Percentiles rank a stretch among this genome's conserved stretches.
Evolutionary conservation across 2,797 vertebrate genomes (phyloP).

Genomic region (Cephalopachus bancanus): DNA sequence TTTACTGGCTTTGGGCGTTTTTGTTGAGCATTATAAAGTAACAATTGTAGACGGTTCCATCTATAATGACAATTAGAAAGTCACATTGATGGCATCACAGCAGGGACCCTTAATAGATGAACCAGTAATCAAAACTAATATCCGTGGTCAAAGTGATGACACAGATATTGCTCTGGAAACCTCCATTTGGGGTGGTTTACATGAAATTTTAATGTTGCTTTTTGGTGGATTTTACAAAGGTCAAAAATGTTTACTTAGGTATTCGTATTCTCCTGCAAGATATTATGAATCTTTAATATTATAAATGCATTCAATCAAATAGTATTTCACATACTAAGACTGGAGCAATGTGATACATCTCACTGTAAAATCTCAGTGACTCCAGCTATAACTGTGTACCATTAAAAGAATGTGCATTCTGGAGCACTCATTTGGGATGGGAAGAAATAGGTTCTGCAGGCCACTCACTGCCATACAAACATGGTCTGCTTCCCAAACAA

Average conservation of each 20-base stretch:
- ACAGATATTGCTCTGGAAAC: neutral
- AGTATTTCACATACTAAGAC: neutral
- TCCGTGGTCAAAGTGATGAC: rapidly evolving
- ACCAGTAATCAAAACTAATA: neutral
- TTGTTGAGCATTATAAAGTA: neutral
- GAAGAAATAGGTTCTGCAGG: conserved; percentile 24
- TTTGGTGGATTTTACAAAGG: conserved; percentile 1
- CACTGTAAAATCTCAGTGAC: neutral
- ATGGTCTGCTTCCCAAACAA: conserved; percentile 59
- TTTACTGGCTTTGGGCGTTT: neutral
- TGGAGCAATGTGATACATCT: neutral
- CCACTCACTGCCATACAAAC: conserved; percentile 50
- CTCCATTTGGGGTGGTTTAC: too few species aligned
- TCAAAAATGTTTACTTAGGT: neutral
- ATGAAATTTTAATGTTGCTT: neutral
- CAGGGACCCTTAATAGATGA: neutral
- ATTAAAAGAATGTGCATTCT: neutral
- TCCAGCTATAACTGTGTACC: neutral
- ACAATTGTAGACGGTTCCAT: neutral
- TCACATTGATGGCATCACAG: neutral
- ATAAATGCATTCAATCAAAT: neutral
- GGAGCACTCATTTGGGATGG: conserved; percentile 22
- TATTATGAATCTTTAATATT: neutral
- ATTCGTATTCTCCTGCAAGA: neutral
- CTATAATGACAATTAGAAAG: neutral